Percentiles rank a stretch among this genome's conserved stretches.
Evolutionary conservation across 2,797 vertebrate genomes (phyloP).

Genomic region (Smutsia temminckii): DNA sequence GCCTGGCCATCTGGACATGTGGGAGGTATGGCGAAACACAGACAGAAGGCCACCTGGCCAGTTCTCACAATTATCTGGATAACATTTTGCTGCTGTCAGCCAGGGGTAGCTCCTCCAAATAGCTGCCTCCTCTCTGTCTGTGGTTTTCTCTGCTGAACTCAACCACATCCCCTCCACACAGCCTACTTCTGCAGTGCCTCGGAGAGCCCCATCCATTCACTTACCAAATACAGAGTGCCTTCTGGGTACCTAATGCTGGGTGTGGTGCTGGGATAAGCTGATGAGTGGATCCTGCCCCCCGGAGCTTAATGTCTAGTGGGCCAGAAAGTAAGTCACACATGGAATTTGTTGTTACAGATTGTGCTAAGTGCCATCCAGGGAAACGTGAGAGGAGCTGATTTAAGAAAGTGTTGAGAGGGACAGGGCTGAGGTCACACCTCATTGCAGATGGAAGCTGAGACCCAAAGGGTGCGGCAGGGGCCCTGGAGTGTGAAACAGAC

Average conservation of each 20-base stretch:
- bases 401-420: background rate
- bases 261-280: background rate
- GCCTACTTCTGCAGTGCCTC: background rate
- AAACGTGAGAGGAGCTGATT: background rate
- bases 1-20: background rate
- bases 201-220: background rate
- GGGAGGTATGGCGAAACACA: background rate
- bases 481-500: background rate
- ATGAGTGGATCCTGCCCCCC: background rate
- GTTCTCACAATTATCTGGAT: background rate
- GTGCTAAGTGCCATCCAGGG: background rate
- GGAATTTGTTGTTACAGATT: background rate
- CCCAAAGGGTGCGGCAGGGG: background rate
- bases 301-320: background rate
- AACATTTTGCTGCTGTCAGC: background rate
- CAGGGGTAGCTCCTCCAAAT: background rate
- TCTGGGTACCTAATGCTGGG: rapidly evolving
- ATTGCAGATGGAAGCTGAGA: background rate
- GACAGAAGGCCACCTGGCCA: background rate
- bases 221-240: background rate
- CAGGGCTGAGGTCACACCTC: background rate
- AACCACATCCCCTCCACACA: background rate
- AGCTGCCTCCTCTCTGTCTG: background rate
- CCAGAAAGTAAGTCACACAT: background rate
- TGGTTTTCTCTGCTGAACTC: background rate